These are phyloP conservation scores for Pica pica DNA, from an alignment of 2,113 vertebrate species.

Conservation along the genomic window DNA sequence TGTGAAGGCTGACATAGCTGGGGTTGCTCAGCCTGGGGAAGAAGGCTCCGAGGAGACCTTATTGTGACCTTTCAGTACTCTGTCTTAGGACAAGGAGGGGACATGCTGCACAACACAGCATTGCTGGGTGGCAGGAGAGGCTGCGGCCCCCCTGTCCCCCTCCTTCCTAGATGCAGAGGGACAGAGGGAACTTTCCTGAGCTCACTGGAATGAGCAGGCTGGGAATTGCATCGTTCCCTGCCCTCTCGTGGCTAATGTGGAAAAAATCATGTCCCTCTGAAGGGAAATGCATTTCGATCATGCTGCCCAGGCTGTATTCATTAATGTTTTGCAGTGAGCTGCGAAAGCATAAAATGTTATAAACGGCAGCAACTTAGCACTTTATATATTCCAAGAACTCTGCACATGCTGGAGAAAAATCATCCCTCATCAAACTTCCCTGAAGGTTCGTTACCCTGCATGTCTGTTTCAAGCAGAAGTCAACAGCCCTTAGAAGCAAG, in stretches of 20 bases:
- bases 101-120: background rate
- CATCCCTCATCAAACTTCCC: background rate
- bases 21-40: background rate
- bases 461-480: conserved; percentile 6
- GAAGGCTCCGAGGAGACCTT: no score
- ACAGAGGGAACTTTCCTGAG: background rate
- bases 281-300: background rate
- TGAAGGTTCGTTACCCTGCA: background rate
- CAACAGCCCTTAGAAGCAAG: background rate
- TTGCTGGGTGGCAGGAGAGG: background rate
- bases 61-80: background rate
- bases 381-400: background rate
- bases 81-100: background rate
- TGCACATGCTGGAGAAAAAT: background rate
- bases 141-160: rapidly evolving
- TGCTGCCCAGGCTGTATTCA: background rate
- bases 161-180: background rate
- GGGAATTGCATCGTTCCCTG: background rate
- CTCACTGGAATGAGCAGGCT: background rate
- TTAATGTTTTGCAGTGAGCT: background rate
- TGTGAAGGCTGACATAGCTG: background rate
- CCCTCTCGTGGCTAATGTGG: conserved; percentile 30
- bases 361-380: background rate
- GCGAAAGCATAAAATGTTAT: background rate
- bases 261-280: background rate